A percentile compares a stretch with the other conserved stretches of the same genome.
Evolutionary conservation across 2,888 invertebrate genomes (phyloP).

Genomic region (Yponomeuta malinellus): DNA sequence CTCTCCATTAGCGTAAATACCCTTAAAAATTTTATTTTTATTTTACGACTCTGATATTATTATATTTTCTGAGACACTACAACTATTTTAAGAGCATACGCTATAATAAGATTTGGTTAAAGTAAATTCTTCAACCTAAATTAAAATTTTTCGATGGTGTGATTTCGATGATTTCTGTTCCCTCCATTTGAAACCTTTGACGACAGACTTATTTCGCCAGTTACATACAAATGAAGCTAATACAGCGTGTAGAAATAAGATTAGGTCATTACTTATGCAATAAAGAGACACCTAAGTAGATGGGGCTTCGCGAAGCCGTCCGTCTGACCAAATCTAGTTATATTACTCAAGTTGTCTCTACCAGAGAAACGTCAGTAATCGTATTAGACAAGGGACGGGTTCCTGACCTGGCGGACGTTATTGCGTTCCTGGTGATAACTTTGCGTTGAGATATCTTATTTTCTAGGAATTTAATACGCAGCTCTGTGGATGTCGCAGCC

Average conservation of each 20-base stretch:
- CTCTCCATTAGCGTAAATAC: too few relatives aligned
- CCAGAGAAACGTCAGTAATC: background rate
- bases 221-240: too few relatives aligned
- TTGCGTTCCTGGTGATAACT: background rate
- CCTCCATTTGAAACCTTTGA: too few relatives aligned
- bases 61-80: too few relatives aligned
- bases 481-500: background rate
- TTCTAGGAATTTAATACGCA: background rate
- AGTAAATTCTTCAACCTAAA: too few relatives aligned
- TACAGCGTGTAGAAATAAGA: background rate
- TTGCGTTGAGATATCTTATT: constrained; percentile 1
- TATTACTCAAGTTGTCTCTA: constrained; percentile 2
- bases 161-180: too few relatives aligned
- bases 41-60: too few relatives aligned
- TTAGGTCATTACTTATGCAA: constrained; percentile 5
- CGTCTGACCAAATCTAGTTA: background rate
- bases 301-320: background rate
- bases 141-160: too few relatives aligned
- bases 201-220: too few relatives aligned
- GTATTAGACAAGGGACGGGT: background rate
- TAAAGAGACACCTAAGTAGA: background rate
- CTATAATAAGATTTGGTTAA: too few relatives aligned
- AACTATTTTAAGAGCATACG: too few relatives aligned
- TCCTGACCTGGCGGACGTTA: background rate
- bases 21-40: too few relatives aligned